These are phyloP conservation scores for Synanthedon vespiformis DNA, from an alignment of 2,888 invertebrate species.

Conservation along the genomic window DNA sequence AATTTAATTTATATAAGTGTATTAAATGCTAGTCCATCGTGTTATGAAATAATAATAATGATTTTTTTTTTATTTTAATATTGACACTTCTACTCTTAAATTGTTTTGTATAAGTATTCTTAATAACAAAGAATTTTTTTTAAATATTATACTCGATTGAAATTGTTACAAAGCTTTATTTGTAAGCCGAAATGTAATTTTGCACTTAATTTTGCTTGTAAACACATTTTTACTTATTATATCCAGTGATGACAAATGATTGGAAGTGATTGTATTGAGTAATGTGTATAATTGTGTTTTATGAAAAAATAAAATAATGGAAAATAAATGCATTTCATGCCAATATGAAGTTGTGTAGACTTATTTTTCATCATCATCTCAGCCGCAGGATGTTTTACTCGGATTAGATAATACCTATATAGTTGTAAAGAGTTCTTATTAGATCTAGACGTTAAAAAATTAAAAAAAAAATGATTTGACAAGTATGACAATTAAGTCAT, in stretches of 20 bases:
- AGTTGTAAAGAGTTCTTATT: too few species aligned
- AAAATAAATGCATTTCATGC: not conserved
- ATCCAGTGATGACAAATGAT: constrained; percentile 7
- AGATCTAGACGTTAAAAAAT: not conserved
- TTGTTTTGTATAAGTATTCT: constrained; percentile 10
- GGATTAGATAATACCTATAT: too few species aligned
- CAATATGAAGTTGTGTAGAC: not conserved
- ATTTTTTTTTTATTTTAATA: too few species aligned
- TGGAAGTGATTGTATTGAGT: constrained; percentile 4
- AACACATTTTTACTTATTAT: constrained; percentile 8
- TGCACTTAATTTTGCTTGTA: constrained; percentile 6
- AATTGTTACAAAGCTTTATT: constrained; percentile 3
- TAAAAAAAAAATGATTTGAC: too few species aligned
- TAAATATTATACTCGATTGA: constrained; percentile 4
- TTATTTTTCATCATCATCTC: not conserved
- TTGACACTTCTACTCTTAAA: too few species aligned
- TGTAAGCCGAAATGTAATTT: constrained; percentile 6
- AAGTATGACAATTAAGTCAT: not conserved
- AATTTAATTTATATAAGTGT: constrained; percentile 24
- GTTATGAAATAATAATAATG: not conserved
- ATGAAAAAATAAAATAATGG: not conserved
- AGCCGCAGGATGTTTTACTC: too few species aligned
- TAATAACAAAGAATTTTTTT: constrained; percentile 10
- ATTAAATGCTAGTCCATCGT: constrained; percentile 56
- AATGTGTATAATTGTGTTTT: constrained; percentile 2